phyloP scores from a whole-genome alignment of 2,797 vertebrate genomes.

The Xerus rutilus region DNA sequence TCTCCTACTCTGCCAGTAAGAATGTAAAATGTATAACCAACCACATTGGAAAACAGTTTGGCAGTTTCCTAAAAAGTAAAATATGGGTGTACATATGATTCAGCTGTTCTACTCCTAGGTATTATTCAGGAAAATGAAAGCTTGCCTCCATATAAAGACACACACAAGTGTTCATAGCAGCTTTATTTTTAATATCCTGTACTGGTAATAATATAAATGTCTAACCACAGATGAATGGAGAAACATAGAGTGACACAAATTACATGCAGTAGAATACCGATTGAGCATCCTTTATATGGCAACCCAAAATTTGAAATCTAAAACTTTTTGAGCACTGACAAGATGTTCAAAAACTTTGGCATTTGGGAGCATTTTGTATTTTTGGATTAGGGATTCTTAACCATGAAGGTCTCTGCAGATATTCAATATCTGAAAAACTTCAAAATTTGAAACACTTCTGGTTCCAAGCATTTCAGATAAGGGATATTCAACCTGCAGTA shows the following conservation, averaged over 20 bases:
- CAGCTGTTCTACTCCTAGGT: neutral
- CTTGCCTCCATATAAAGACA: neutral
- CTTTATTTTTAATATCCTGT: neutral
- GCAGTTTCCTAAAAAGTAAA: neutral
- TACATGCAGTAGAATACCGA: neutral
- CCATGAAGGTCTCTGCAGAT: neutral
- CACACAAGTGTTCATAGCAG: neutral
- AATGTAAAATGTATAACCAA: neutral
- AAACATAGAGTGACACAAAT: neutral
- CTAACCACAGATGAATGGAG: neutral
- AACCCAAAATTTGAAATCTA: neutral
- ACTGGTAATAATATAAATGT: constrained; percentile 10
- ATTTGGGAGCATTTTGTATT: neutral
- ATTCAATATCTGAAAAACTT: neutral
- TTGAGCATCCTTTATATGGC: neutral
- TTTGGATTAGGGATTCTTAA: neutral
- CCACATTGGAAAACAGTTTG: neutral
- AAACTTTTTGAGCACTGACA: no score
- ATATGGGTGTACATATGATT: neutral
- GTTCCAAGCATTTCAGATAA: neutral
- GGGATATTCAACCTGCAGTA: neutral
- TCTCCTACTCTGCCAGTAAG: neutral
- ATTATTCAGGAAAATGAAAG: constrained; percentile 9
- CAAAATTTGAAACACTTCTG: neutral
- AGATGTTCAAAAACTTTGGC: neutral